These are phyloP conservation scores for Gymnoscopelus microlampas DNA, from an alignment of 2,797 vertebrate species.

Conservation along the genomic window DNA sequence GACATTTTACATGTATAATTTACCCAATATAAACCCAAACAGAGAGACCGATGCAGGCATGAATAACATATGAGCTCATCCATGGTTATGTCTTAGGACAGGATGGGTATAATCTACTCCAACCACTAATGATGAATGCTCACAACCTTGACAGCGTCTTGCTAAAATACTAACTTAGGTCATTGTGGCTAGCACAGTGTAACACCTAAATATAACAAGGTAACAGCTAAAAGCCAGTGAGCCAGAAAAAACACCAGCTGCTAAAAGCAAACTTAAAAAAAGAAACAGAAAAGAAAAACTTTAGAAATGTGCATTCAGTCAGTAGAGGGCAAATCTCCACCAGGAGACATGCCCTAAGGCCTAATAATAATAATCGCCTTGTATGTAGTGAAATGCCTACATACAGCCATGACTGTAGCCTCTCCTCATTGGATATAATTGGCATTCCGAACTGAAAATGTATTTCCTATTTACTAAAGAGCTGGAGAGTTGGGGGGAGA, in stretches of 20 bases:
- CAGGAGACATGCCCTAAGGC: no score
- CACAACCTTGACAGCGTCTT: not conserved
- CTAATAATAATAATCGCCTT: no score
- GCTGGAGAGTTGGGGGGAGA: no score
- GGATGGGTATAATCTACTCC: conserved; percentile 17
- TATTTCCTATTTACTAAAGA: no score
- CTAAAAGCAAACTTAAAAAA: conserved; percentile 7
- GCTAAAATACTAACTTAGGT: conserved; percentile 29
- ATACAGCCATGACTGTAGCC: no score
- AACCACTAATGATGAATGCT: conserved; percentile 30
- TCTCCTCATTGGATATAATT: no score
- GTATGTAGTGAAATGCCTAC: no score
- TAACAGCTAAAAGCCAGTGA: conserved; percentile 43
- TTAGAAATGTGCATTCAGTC: no score
- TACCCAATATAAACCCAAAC: not conserved
- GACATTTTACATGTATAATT: no score
- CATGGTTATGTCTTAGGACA: conserved; percentile 32
- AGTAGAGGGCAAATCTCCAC: no score
- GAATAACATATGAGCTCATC: conserved; percentile 48
- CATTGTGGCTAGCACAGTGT: conserved; percentile 21
- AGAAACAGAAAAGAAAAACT: no score
- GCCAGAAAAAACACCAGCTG: conserved; percentile 28
- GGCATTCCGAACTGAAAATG: no score
- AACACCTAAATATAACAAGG: conserved; percentile 33
- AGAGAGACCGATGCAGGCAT: not conserved